Conservation (phyloP, 2,113 vertebrate genomes). For the Oryzias curvinotus region DNA sequence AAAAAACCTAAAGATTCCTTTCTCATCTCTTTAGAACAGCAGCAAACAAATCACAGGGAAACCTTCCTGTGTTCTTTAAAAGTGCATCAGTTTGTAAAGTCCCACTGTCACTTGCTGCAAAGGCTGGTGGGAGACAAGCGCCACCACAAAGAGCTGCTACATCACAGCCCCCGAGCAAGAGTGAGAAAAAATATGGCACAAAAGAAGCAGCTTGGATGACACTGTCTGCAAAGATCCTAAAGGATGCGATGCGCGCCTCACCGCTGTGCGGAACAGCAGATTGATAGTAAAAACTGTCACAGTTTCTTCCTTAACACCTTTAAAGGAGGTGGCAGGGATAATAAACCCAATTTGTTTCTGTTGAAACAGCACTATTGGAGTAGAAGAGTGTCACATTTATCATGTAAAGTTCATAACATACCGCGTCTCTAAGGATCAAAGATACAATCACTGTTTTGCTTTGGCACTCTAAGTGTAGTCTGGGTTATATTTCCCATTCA, state of each 20-base stretch:
- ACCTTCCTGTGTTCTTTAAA: background rate
- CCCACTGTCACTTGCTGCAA: background rate
- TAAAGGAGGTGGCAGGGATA: background rate
- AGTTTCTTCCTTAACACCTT: background rate
- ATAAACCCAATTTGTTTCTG: too few species aligned
- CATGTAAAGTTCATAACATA: too few species aligned
- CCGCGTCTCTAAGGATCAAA: too few species aligned
- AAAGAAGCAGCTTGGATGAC: slow-evolving; percentile 33
- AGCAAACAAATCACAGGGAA: too few species aligned
- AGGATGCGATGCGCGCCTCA: slow-evolving; percentile 50
- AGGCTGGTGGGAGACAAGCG: background rate
- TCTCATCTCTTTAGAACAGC: too few species aligned
- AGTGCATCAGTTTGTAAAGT: background rate
- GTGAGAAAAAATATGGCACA: slow-evolving; percentile 39
- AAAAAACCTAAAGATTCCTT: too few species aligned
- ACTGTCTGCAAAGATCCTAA: slow-evolving; percentile 45
- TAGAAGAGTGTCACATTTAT: too few species aligned
- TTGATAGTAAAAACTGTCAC: slow-evolving; percentile 44
- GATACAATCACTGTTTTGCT: too few species aligned
- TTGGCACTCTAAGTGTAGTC: too few species aligned
- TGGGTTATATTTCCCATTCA: too few species aligned
- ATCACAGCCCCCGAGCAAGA: slow-evolving; percentile 18
- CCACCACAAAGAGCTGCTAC: background rate
- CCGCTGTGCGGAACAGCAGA: slow-evolving; percentile 35
- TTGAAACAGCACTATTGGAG: too few species aligned